Conservation (phyloP, 2,797 vertebrate genomes). For the Sebastolobus alascanus region DNA sequence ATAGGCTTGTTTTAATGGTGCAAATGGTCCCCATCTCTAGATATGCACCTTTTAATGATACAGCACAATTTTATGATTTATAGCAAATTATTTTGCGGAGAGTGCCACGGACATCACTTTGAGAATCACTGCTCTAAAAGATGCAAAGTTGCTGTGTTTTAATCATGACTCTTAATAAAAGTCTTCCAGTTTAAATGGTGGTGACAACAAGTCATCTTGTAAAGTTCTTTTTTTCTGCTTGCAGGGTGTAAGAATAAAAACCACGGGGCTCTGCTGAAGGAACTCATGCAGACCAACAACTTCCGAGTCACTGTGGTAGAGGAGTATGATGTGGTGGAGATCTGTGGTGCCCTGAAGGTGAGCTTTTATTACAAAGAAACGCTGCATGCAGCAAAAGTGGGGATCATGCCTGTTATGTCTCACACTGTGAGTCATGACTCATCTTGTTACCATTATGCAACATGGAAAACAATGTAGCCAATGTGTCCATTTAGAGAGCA, state of each 20-base stretch:
- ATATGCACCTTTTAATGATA: too few relatives aligned
- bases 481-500: background rate
- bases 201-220: background rate
- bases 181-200: background rate
- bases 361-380: background rate
- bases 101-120: too few relatives aligned
- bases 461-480: background rate
- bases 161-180: background rate
- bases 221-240: conserved; percentile 9
- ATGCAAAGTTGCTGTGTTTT: background rate
- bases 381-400: background rate
- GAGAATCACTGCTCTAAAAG: too few relatives aligned
- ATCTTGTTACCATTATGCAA: background rate
- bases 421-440: background rate
- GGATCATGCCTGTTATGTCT: background rate
- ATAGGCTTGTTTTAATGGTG: too few relatives aligned
- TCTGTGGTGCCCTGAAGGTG: conserved; percentile 98
- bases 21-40: too few relatives aligned
- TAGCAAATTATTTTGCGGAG: too few relatives aligned
- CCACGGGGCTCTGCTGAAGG: conserved; percentile 91
- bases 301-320: conserved; percentile 94
- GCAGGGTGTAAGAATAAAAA: conserved; percentile 91
- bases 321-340: conserved; percentile 96
- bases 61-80: too few relatives aligned
- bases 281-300: conserved; percentile 94